A percentile compares a stretch with the other conserved stretches of the same genome.
phyloP scores from a whole-genome alignment of 2,888 invertebrate genomes.

The Torymus texanus region DNA sequence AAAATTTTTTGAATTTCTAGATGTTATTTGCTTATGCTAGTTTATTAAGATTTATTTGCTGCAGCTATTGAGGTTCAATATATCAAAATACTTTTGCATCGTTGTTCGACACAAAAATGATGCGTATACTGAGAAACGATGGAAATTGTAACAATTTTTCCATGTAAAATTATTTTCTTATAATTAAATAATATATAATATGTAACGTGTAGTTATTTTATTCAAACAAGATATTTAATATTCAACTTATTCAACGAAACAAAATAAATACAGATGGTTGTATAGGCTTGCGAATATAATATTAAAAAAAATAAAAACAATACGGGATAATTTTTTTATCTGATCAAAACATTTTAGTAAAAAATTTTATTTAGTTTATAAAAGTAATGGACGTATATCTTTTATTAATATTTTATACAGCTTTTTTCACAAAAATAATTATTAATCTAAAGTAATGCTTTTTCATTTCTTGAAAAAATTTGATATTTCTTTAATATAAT shows the following conservation, averaged over 20 bases:
- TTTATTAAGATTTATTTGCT: slow-evolving; percentile 48
- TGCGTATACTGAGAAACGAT: background rate
- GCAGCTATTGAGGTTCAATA: slow-evolving; percentile 19
- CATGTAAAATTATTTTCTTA: slow-evolving; percentile 35
- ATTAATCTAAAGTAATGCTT: no score
- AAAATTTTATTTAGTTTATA: no score
- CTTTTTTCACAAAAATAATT: no score
- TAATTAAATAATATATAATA: slow-evolving; percentile 3
- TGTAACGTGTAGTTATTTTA: background rate
- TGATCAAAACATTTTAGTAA: no score
- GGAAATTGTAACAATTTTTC: slow-evolving; percentile 4
- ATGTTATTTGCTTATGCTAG: slow-evolving; percentile 38
- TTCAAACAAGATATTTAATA: slow-evolving; percentile 11
- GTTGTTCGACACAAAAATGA: background rate
- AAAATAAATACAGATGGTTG: slow-evolving; percentile 5
- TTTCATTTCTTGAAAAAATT: no score
- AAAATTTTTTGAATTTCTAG: slow-evolving; percentile 13
- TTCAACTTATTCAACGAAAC: background rate
- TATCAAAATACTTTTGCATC: slow-evolving; percentile 44
- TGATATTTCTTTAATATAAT: no score
- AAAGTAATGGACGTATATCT: no score
- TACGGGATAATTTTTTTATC: no score
- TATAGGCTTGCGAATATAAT: no score
- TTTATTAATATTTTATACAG: no score
- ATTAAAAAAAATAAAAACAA: no score